phyloP scores from a whole-genome alignment of 2,797 vertebrate genomes.

The Enteromius viviparus region DNA sequence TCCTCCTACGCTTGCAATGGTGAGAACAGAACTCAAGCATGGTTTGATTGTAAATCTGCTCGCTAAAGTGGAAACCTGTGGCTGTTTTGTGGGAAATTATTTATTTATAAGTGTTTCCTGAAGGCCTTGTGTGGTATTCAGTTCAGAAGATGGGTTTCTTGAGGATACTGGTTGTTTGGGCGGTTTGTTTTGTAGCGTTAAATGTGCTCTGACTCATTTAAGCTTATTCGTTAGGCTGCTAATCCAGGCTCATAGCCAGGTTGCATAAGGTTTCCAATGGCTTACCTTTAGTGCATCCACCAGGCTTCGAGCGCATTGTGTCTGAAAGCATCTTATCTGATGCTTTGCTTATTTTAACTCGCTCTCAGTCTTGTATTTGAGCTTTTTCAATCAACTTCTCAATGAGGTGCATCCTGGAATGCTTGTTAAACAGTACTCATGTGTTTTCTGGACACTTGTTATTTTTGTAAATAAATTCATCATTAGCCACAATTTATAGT shows the following conservation, averaged over 20 bases:
- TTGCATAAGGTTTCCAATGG: slow-evolving; percentile 53
- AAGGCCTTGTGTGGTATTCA: background rate
- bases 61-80: background rate
- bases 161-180: background rate
- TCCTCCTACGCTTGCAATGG: background rate
- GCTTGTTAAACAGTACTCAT: background rate
- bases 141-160: background rate
- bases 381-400: background rate
- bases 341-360: background rate
- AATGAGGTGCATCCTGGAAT: background rate
- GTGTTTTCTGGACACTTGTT: background rate
- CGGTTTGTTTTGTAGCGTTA: background rate
- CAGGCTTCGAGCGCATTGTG: background rate
- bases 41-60: slow-evolving; percentile 3
- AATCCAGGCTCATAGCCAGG: slow-evolving; percentile 68
- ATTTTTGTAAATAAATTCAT: background rate
- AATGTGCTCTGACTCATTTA: slow-evolving; percentile 57
- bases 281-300: background rate
- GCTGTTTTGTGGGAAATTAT: background rate
- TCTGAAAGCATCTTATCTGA: background rate
- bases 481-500: background rate
- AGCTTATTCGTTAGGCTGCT: slow-evolving; percentile 67
- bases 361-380: background rate
- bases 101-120: background rate
- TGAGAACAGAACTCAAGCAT: slow-evolving; percentile 64